Percentiles rank a stretch among this genome's conserved stretches.
Conservation (phyloP, 2,888 invertebrate genomes). For the Ctenicera cuprea region DNA sequence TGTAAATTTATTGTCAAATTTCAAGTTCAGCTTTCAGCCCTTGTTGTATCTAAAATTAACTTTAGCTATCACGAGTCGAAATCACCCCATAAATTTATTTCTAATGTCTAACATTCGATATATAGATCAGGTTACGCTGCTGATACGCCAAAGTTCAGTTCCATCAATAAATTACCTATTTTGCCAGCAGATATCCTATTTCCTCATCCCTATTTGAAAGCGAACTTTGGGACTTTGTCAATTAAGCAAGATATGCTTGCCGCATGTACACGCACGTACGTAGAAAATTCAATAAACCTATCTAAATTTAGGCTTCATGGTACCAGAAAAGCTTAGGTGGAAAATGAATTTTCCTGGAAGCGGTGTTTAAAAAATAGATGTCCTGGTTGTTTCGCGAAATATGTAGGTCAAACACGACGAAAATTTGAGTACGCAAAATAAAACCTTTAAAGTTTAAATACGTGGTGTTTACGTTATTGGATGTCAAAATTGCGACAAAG, state of each 20-base stretch:
- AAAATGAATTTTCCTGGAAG: too few species aligned
- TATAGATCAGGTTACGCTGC: not conserved
- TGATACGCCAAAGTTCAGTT: not conserved
- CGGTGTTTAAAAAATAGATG: too few species aligned
- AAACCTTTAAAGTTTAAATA: too few species aligned
- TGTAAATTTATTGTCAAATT: constrained; percentile 1
- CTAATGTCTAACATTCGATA: not conserved
- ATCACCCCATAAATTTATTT: constrained; percentile 12
- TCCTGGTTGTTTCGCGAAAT: too few species aligned
- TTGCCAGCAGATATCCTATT: constrained; percentile 13
- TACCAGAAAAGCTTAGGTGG: too few species aligned
- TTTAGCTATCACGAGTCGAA: not conserved
- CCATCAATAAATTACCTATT: constrained; percentile 2
- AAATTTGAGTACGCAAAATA: too few species aligned
- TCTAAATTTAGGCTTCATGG: not conserved
- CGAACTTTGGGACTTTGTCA: constrained; percentile 18
- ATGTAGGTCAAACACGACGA: not conserved
- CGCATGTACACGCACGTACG: not conserved
- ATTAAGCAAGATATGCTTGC: constrained; percentile 1
- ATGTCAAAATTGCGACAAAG: too few species aligned
- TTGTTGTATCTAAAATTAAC: not conserved
- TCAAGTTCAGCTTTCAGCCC: not conserved
- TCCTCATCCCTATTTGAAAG: not conserved
- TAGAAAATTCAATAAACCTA: too few species aligned
- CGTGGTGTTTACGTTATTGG: too few species aligned